phyloP scores from a whole-genome alignment of 2,888 invertebrate species.

The Digitonthophagus gazella region DNA sequence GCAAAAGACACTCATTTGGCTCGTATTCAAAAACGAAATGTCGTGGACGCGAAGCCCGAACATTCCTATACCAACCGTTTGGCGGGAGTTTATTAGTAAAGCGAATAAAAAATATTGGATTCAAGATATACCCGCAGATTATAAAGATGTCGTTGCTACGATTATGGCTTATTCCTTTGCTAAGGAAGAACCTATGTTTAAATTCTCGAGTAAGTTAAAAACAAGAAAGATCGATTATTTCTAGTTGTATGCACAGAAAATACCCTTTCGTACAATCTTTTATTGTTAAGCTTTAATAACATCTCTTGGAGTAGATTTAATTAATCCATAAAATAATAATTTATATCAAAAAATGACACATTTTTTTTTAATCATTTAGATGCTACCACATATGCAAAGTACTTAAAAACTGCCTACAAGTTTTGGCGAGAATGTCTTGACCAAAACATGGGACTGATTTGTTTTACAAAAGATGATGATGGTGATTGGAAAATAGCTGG shows the following conservation, averaged over 20 bases:
- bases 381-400: conserved; percentile 6
- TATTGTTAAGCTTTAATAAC: too few relatives aligned
- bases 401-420: background rate
- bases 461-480: conserved; percentile 43
- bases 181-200: conserved; percentile 57
- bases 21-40: background rate
- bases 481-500: conserved; percentile 46
- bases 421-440: conserved; percentile 35
- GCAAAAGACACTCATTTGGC: background rate
- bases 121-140: conserved; percentile 55
- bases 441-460: conserved; percentile 43
- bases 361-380: conserved; percentile 11
- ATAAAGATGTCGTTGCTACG: conserved; percentile 48
- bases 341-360: background rate
- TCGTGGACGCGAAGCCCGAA: background rate
- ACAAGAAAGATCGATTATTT: too few relatives aligned
- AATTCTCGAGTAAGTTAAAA: conserved; percentile 47
- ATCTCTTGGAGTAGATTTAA: too few relatives aligned
- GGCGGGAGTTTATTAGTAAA: conserved; percentile 28
- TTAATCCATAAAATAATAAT: background rate
- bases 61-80: background rate
- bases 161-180: conserved; percentile 52
- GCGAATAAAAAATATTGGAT: conserved; percentile 51
- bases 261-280: too few relatives aligned
- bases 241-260: too few relatives aligned